A percentile compares a stretch with the other conserved stretches of the same genome.
Conservation (phyloP, 2,888 invertebrate species). For the Sinohyriopsis cumingii region DNA sequence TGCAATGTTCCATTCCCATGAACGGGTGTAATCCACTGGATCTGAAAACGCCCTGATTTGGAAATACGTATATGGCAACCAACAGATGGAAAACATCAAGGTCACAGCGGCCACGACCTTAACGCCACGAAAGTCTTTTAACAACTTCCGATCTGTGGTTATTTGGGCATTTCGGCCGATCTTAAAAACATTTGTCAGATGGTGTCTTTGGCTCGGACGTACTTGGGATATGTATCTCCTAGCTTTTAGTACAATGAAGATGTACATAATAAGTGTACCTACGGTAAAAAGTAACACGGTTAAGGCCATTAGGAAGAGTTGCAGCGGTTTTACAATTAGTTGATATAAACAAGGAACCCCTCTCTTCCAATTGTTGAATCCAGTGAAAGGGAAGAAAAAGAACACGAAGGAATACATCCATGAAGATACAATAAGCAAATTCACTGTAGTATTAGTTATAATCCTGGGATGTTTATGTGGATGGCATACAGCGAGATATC, state of each 20-base stretch:
- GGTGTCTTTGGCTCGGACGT: conserved; percentile 3
- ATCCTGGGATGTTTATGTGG: conserved; percentile 24
- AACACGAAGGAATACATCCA: conserved; percentile 27
- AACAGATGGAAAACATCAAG: conserved; percentile 28
- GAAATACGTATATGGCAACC: conserved; percentile 36
- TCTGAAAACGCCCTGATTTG: conserved; percentile 25
- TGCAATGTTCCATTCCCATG: conserved; percentile 17
- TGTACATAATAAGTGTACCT: conserved; percentile 30
- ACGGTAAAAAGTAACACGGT: conserved; percentile 25
- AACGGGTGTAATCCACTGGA: conserved; percentile 8
- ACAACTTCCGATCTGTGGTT: neutral
- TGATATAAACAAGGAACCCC: conserved; percentile 21
- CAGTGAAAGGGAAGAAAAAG: conserved; percentile 19
- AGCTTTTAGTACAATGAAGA: conserved; percentile 26
- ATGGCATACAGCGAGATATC: conserved; percentile 35
- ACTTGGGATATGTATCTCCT: conserved; percentile 21
- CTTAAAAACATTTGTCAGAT: neutral
- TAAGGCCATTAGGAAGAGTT: conserved; percentile 19
- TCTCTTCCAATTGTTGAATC: conserved; percentile 21
- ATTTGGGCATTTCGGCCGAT: neutral
- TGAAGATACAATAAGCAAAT: conserved; percentile 13
- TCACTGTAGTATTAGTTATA: conserved; percentile 19
- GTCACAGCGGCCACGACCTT: conserved; percentile 32
- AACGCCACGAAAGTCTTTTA: conserved; percentile 23
- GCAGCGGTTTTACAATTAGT: conserved; percentile 12